Evolutionary conservation across 1,140 invertebrate species (phyloP), one percentile per base, ranked within the genome.

Genomic region (Lanistes nyassanus): DNA sequence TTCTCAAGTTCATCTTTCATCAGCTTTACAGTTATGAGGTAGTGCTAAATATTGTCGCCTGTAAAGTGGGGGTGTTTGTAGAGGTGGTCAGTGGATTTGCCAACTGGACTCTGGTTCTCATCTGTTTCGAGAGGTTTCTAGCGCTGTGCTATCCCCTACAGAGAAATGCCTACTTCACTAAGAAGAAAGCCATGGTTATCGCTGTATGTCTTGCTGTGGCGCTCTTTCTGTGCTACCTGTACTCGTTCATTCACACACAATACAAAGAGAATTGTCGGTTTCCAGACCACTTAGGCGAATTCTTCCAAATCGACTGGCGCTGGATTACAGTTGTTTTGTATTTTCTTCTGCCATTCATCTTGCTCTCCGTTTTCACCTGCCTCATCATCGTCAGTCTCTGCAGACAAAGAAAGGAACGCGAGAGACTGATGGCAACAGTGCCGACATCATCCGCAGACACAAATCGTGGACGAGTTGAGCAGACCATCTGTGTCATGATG

Each of bases 71-170:
- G 9, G 42, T 47, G 42, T 6, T 47, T 47, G 42, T 47, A 13
- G 9, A 47, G 5, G 42, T 47, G 5, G 42, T 79, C 68, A 79
- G 76, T n/a, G 83, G 79, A 39, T 85, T 82, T 67, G 62, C 83
- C n/a, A 85, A 83, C 69, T 85, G 84, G 84, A 73, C 84, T 26
- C 74, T 85, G 0, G 82, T 84, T 26, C 76, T 80, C 36, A 80
- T 85, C 77, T 82, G 83, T n/a, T 58, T 81, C 0, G 84, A 85
- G 75, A 62, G 84, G 3, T 85, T 82, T 56, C 68, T 85, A 3
- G 83, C 83, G 1, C 78, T 85, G 6, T 78, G 79, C 71, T 83
- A 80, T 34, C 84, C 84, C 0, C 73, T 85, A 3, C 77, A 80
- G 56, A 80, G 82, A 4, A 76, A 75, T 42, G 70, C 77, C n/a